Percentiles rank a stretch among this genome's conserved stretches.
phyloP scores from a whole-genome alignment of 2,888 invertebrate species.

The Alitta virens region DNA sequence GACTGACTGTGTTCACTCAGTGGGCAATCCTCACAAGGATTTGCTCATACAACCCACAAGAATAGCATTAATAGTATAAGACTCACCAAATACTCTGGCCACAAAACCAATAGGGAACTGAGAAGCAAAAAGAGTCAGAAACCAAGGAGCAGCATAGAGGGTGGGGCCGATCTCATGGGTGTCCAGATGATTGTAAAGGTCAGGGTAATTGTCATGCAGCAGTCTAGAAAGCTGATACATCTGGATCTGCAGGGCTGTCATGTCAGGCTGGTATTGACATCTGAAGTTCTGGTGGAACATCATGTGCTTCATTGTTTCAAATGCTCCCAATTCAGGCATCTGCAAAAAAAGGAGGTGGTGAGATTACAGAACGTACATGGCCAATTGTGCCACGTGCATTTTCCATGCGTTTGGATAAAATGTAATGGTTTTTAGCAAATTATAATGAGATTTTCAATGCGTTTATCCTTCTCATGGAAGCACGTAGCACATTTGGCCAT shows the following conservation, averaged over 20 bases:
- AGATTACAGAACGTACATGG: too few species aligned
- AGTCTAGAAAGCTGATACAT: slow-evolving; percentile 90
- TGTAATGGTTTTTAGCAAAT: too few species aligned
- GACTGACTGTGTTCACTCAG: too few species aligned
- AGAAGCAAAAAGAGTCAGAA: slow-evolving; percentile 91
- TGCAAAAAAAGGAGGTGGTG: too few species aligned
- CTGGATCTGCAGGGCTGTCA: slow-evolving; percentile 86
- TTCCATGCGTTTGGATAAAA: too few species aligned
- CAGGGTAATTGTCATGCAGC: slow-evolving; percentile 73
- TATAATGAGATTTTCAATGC: too few species aligned
- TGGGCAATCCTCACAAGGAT: too few species aligned
- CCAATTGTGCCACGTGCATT: too few species aligned
- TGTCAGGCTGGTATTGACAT: slow-evolving; percentile 88
- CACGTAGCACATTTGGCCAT: too few species aligned
- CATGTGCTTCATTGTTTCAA: slow-evolving; percentile 79
- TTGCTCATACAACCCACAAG: too few species aligned
- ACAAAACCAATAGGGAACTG: slow-evolving; percentile 96
- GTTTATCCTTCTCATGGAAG: too few species aligned
- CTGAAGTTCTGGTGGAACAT: slow-evolving; percentile 88
- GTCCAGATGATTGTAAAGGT: slow-evolving; percentile 79
- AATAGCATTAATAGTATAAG: too few species aligned
- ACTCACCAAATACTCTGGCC: slow-evolving; percentile 84
- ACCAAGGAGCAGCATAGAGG: slow-evolving; percentile 95
- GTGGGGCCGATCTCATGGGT: slow-evolving; percentile 87
- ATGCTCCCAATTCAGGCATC: slow-evolving; percentile 92